A percentile compares a stretch with the other conserved stretches of the same genome.
These are phyloP conservation scores for Myxocyprinus asiaticus DNA, from an alignment of 2,113 vertebrate species.

Conservation along the genomic window DNA sequence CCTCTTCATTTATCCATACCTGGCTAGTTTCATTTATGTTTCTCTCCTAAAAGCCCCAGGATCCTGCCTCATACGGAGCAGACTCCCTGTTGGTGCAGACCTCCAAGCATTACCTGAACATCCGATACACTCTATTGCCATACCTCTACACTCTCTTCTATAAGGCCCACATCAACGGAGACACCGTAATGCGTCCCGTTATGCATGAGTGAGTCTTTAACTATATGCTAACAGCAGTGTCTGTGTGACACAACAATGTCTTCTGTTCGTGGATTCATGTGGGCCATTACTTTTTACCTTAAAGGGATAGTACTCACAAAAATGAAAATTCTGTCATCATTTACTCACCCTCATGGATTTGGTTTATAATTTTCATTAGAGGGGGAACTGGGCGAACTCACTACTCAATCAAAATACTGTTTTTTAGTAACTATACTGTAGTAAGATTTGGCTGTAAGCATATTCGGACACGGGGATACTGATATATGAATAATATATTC, in stretches of 20 bases:
- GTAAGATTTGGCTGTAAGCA: too few relatives aligned
- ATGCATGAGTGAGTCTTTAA: slow-evolving; percentile 88
- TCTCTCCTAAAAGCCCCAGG: slow-evolving; percentile 78
- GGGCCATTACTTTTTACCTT: too few relatives aligned
- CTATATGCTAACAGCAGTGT: neutral
- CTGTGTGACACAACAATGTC: neutral
- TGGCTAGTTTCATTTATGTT: slow-evolving; percentile 19
- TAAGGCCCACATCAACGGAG: slow-evolving; percentile 82
- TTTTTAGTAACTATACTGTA: too few relatives aligned
- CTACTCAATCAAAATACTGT: too few relatives aligned
- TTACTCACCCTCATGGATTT: too few relatives aligned
- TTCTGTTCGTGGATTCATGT: too few relatives aligned
- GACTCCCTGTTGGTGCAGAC: slow-evolving; percentile 78
- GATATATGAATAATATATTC: too few relatives aligned
- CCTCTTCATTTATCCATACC: slow-evolving; percentile 21
- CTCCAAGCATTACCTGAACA: slow-evolving; percentile 86
- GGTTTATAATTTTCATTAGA: too few relatives aligned
- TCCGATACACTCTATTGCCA: slow-evolving; percentile 91
- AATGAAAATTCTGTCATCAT: too few relatives aligned
- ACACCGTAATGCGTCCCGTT: slow-evolving; percentile 86
- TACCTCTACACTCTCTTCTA: slow-evolving; percentile 95
- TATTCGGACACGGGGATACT: too few relatives aligned
- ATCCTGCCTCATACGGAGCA: slow-evolving; percentile 83
- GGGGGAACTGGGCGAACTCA: too few relatives aligned
- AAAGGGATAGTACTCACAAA: too few relatives aligned